phyloP scores from a whole-genome alignment of 2,113 vertebrate genomes.

The Siniperca chuatsi region DNA sequence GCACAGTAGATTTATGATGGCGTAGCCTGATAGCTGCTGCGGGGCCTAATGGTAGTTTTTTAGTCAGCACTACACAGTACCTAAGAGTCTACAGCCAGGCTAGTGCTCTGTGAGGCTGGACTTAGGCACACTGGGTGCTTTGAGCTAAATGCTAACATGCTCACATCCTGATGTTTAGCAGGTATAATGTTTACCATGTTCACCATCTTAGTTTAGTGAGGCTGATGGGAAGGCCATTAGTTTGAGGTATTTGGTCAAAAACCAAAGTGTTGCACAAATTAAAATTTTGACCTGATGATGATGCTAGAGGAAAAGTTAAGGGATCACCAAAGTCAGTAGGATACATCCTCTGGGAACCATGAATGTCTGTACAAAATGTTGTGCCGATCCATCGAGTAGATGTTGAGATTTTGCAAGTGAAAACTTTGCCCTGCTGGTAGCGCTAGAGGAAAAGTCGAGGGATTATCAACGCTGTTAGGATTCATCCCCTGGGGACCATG shows the following conservation, averaged over 20 bases:
- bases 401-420: neutral
- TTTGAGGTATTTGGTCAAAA: neutral
- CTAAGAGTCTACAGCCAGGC: neutral
- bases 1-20: neutral
- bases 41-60: neutral
- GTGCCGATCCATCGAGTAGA: neutral
- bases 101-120: too few species aligned
- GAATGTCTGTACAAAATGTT: neutral
- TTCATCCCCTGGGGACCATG: too few species aligned
- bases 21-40: neutral
- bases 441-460: neutral
- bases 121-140: too few species aligned
- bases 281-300: neutral
- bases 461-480: neutral
- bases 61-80: neutral
- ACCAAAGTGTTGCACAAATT: neutral
- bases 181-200: neutral
- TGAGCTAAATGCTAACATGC: neutral
- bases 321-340: neutral
- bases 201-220: neutral
- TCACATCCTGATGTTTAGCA: neutral
- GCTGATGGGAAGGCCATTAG: neutral
- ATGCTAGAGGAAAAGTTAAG: neutral
- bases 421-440: neutral
- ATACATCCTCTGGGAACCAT: neutral